A percentile compares a stretch with the other conserved stretches of the same genome.
Conservation (phyloP, 2,113 vertebrate species). For the Sula dactylatra region DNA sequence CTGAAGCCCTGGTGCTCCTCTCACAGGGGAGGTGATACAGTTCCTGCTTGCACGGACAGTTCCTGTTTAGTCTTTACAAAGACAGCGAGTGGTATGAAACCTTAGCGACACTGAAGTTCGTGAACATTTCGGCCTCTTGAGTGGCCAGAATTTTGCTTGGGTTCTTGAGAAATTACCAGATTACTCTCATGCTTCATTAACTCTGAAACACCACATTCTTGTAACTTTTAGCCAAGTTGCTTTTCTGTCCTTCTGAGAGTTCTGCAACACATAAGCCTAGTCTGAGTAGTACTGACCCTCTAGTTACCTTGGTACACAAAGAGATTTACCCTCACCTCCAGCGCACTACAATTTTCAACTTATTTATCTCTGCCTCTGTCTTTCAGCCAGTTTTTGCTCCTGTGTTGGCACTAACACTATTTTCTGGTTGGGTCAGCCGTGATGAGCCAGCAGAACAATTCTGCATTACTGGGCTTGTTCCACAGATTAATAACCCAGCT, state of each 20-base stretch:
- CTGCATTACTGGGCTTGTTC: neutral
- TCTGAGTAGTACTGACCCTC: neutral
- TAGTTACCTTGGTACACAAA: neutral
- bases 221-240: neutral
- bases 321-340: neutral
- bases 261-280: neutral
- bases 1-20: neutral
- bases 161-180: neutral
- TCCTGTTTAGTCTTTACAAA: neutral
- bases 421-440: neutral
- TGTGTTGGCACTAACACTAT: neutral
- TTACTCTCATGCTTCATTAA: neutral
- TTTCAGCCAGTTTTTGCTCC: neutral
- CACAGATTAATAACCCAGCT: neutral
- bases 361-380: neutral
- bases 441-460: neutral
- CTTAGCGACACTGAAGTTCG: neutral
- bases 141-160: neutral
- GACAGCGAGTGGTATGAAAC: neutral
- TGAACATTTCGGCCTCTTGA: neutral
- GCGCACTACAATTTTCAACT: neutral
- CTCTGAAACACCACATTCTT: neutral
- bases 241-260: neutral
- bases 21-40: neutral
- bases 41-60: neutral